These are phyloP conservation scores for Scaptomyza cyrtandrae DNA, from an alignment of 2,888 invertebrate species.

Conservation along the genomic window DNA sequence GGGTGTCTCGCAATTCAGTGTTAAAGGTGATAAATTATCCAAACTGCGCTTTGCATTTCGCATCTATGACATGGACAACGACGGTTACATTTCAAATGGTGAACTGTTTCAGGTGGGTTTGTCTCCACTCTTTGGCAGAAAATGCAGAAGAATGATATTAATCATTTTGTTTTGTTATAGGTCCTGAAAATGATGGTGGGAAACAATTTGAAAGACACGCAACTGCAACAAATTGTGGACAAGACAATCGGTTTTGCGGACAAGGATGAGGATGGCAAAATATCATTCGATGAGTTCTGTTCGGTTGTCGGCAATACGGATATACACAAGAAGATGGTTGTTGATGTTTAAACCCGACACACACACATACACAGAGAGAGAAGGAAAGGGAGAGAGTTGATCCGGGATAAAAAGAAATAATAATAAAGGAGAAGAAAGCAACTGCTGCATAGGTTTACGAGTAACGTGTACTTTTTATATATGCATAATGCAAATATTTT, in stretches of 20 bases:
- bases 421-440: background rate
- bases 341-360: slow-evolving; percentile 91
- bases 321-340: slow-evolving; percentile 99
- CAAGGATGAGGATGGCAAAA: slow-evolving; percentile 99
- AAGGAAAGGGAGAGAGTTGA: background rate
- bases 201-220: slow-evolving; percentile 99
- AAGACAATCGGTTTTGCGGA: slow-evolving; percentile 99
- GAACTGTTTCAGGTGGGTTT: slow-evolving; percentile 95
- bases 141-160: too few relatives aligned
- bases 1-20: slow-evolving; percentile 99
- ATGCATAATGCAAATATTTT: slow-evolving; percentile 44
- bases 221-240: slow-evolving; percentile 99
- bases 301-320: slow-evolving; percentile 99
- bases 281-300: slow-evolving; percentile 99
- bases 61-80: slow-evolving; percentile 99
- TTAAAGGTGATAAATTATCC: slow-evolving; percentile 99
- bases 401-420: background rate
- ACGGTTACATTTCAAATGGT: slow-evolving; percentile 99
- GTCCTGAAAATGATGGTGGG: slow-evolving; percentile 99
- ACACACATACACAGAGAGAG: background rate
- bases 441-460: slow-evolving; percentile 47
- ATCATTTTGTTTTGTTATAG: background rate
- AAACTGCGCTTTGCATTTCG: slow-evolving; percentile 99
- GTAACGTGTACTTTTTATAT: slow-evolving; percentile 55
- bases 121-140: too few relatives aligned